Evolutionary conservation across 2,797 vertebrate genomes (phyloP), one percentile per base, ranked within the genome.

Genomic region (Ctenochaetus hawaiiensis): DNA sequence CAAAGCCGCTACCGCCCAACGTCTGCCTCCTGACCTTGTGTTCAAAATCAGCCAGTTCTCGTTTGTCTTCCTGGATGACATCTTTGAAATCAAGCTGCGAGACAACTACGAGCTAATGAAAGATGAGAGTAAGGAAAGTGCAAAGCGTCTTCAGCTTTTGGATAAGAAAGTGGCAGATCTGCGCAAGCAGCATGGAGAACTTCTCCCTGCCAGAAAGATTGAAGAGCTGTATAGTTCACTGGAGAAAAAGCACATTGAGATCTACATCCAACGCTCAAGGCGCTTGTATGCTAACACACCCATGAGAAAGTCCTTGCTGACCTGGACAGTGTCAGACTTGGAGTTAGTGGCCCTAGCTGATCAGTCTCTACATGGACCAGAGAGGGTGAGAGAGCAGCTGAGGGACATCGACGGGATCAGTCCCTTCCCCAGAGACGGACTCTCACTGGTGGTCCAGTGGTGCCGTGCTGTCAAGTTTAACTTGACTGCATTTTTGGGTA

Each of bases 21-120:
- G 43, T 1, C 94, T 99, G 44, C 97, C 97, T 8, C 97, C 97
- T 0, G 97, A 99, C 87, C 91, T 99, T 0, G 89, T 98, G 9
- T 91, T 99, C 65, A 96, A 95, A 79, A 91, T 99, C 71, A 95
- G 94, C 12, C 97, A 97, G 85, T 99, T 99, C 91, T 98, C 97
- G 0, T 99, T 98, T 63, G 94, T 99, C 83, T 99, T 99, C 92
- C 92, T 99, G 90, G 98, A 99, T 0, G 97, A 97, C 0, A 58
- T 98, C 48, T 99, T 99, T 1, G 98, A 99, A 90, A 98, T 99
- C 81, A 99, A 99, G 86, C 92, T 99, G 75, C 95, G 98, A 9
- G 98, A 99, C 93, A 99, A 99, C 90, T 99, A 99, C 0, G 98
- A 99, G 92, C 92, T 99, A 69, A 98, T 99, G 98, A 99, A 99